Conservation (phyloP, 2,888 invertebrate genomes). For the Podabrus alpinus region DNA sequence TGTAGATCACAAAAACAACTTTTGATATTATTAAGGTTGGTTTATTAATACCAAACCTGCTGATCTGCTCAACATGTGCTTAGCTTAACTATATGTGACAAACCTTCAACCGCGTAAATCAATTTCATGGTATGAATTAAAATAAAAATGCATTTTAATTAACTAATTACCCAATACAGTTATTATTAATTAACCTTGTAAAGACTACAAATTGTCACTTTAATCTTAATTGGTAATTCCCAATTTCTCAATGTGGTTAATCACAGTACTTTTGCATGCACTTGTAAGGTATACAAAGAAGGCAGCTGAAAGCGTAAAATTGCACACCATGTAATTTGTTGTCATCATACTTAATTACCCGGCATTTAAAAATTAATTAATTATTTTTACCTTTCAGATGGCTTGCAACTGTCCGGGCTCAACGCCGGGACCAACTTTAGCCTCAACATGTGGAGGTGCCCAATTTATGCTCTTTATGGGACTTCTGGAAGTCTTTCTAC, state of each 20-base stretch:
- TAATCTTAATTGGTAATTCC: background rate
- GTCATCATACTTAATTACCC: background rate
- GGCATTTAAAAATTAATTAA: background rate
- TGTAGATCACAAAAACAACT: background rate
- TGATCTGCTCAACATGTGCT: background rate
- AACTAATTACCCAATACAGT: background rate
- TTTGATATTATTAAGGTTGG: background rate
- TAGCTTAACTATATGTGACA: background rate
- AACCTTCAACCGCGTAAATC: background rate
- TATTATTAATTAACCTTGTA: background rate
- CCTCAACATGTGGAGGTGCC: constrained; percentile 82
- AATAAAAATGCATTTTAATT: background rate
- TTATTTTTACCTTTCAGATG: constrained; percentile 47
- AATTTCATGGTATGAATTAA: background rate
- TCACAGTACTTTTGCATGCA: background rate
- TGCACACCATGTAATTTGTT: background rate
- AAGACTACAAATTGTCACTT: background rate
- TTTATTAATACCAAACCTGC: background rate
- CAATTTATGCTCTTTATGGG: constrained; percentile 91
- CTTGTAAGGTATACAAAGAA: background rate
- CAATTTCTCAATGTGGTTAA: background rate
- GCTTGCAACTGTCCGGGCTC: constrained; percentile 81
- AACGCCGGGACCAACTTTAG: constrained; percentile 80
- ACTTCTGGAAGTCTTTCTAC: constrained; percentile 79
- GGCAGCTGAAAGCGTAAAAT: background rate